phyloP scores from a whole-genome alignment of 2,113 vertebrate genomes.

The Eonycteris spelaea region DNA sequence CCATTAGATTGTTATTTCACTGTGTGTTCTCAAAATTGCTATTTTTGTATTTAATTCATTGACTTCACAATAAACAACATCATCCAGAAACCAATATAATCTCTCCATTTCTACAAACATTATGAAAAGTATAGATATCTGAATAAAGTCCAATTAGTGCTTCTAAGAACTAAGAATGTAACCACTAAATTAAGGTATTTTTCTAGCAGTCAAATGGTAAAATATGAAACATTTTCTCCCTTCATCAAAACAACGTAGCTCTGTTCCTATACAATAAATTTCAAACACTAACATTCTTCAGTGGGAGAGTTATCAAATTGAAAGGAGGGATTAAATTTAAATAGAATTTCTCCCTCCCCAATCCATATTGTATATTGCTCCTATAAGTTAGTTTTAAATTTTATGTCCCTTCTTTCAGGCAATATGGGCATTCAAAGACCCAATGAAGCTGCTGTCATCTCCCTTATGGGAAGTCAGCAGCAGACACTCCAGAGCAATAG shows the following conservation, averaged over 20 bases:
- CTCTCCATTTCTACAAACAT: neutral
- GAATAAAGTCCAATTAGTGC: neutral
- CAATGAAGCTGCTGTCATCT: slow-evolving; percentile 26
- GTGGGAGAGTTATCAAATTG: neutral
- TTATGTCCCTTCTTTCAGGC: slow-evolving; percentile 1
- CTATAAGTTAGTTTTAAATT: slow-evolving; percentile 41
- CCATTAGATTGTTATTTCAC: neutral
- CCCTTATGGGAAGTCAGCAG: neutral
- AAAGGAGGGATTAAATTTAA: slow-evolving; percentile 26
- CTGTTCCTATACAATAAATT: neutral
- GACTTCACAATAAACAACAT: neutral
- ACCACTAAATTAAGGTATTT: neutral
- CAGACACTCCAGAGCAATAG: neutral
- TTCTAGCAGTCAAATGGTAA: neutral
- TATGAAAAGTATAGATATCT: neutral
- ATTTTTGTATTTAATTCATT: neutral
- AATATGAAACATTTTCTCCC: neutral
- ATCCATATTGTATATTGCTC: neutral
- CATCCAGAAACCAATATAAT: neutral
- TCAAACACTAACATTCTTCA: slow-evolving; percentile 19
- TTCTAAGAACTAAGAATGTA: neutral
- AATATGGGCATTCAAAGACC: slow-evolving; percentile 27
- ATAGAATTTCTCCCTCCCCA: neutral
- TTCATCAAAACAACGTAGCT: neutral
- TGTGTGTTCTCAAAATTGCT: neutral